Percentiles rank a stretch among this genome's conserved stretches.
phyloP scores from a whole-genome alignment of 2,113 vertebrate species.

The Dascyllus trimaculatus region DNA sequence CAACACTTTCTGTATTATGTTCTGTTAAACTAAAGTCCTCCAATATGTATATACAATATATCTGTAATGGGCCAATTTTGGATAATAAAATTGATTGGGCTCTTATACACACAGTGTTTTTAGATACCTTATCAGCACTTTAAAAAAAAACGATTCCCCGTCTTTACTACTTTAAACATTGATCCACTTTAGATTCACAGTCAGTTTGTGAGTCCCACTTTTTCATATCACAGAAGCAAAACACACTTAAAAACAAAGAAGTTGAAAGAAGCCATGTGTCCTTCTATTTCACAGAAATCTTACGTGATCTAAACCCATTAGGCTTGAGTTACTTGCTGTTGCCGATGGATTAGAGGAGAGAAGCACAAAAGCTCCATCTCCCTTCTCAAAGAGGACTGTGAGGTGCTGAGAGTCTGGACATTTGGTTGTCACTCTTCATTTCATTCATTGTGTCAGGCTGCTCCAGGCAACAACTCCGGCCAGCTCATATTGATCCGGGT shows the following conservation, averaged over 20 bases:
- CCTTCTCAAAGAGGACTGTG: constrained; percentile 37
- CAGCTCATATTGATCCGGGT: constrained; percentile 68
- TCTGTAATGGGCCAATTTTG: too few species aligned
- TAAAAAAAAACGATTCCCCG: background rate
- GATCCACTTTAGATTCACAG: constrained; percentile 11
- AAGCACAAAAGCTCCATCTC: constrained; percentile 42
- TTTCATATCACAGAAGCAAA: constrained; percentile 19
- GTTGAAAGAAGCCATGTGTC: constrained; percentile 45
- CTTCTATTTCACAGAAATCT: constrained; percentile 61
- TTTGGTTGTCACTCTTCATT: constrained; percentile 74
- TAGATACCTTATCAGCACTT: background rate
- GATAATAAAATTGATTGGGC: too few species aligned
- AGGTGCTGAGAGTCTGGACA: constrained; percentile 53
- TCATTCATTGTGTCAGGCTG: constrained; percentile 64
- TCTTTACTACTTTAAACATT: background rate
- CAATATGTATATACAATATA: too few species aligned
- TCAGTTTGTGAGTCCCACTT: constrained; percentile 6
- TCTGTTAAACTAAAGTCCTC: too few species aligned
- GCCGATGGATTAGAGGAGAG: constrained; percentile 52
- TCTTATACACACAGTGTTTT: too few species aligned
- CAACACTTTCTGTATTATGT: too few species aligned
- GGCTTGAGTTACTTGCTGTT: constrained; percentile 28
- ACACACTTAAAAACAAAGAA: constrained; percentile 25
- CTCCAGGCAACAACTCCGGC: constrained; percentile 64
- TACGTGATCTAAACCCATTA: constrained; percentile 57